Evolutionary conservation across 2,797 vertebrate genomes (phyloP).

Genomic region (Sebastiscus albofasciatus): DNA sequence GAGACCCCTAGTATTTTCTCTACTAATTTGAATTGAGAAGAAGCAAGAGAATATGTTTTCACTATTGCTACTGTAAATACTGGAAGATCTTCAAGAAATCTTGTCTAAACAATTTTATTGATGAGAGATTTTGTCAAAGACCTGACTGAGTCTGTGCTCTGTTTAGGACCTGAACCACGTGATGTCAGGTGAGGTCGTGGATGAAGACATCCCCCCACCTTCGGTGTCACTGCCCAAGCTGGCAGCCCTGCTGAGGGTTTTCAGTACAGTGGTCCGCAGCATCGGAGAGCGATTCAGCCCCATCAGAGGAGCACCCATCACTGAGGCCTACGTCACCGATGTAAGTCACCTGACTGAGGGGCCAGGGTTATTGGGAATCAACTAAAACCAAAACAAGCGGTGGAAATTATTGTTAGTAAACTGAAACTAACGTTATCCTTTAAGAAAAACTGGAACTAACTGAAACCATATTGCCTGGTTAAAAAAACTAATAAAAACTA

Average conservation of each 20-base stretch:
- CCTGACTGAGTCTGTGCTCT: slow-evolving; percentile 3
- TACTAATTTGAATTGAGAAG: background rate
- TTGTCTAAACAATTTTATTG: background rate
- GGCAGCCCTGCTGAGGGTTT: slow-evolving; percentile 96
- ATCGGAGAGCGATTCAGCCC: slow-evolving; percentile 97
- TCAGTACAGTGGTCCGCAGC: slow-evolving; percentile 98
- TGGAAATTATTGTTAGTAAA: too few relatives aligned
- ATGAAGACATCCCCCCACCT: slow-evolving; percentile 97
- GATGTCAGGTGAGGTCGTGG: slow-evolving; percentile 88
- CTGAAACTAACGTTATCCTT: too few relatives aligned
- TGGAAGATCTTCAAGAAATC: background rate
- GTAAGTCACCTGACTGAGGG: slow-evolving; percentile 68
- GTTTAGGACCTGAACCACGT: slow-evolving; percentile 94
- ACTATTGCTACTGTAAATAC: background rate
- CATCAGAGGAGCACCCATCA: slow-evolving; percentile 93
- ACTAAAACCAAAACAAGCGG: too few relatives aligned
- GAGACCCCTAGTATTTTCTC: background rate
- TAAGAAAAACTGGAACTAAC: too few relatives aligned
- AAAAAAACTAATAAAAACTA: too few relatives aligned
- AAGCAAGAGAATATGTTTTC: background rate
- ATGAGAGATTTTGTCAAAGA: too few relatives aligned
- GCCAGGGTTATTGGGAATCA: background rate
- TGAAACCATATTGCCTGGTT: too few relatives aligned
- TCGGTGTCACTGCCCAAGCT: slow-evolving; percentile 96
- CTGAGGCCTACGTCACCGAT: slow-evolving; percentile 94